These are phyloP conservation scores for Lordiphosa mommai DNA, from an alignment of 1,140 invertebrate genomes.

Conservation along the genomic window DNA sequence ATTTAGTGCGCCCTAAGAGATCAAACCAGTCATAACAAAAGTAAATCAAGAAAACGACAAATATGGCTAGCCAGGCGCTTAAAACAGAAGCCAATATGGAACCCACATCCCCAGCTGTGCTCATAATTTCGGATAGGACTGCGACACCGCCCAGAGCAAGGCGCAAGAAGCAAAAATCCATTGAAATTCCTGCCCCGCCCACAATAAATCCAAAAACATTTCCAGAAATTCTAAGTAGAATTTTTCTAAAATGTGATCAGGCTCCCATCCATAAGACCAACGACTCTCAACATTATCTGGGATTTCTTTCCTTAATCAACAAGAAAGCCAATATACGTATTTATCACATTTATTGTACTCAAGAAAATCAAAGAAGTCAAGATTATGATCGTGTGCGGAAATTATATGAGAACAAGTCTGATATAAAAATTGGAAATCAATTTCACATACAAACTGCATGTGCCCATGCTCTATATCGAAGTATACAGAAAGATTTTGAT, in stretches of 20 bases:
- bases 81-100: too few species aligned
- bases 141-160: background rate
- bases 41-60: background rate
- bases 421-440: constrained; percentile 2
- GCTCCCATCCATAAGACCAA: too few species aligned
- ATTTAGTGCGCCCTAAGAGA: background rate
- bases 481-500: constrained; percentile 5
- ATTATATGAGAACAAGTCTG: constrained; percentile 12
- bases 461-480: background rate
- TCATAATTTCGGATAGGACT: constrained; percentile 9
- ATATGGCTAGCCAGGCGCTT: background rate
- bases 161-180: background rate
- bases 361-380: background rate
- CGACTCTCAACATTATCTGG: too few species aligned
- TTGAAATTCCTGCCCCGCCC: background rate
- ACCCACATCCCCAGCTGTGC: background rate
- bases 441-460: constrained; percentile 10
- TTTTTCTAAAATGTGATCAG: constrained; percentile 4
- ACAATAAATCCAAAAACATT: constrained; percentile 3
- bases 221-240: constrained; percentile 8
- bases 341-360: constrained; percentile 25
- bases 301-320: too few species aligned
- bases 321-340: background rate
- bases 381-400: constrained; percentile 1
- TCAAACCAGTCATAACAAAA: background rate